phyloP scores from a whole-genome alignment of 2,888 invertebrate species.

The Nemotelus nigrinus region DNA sequence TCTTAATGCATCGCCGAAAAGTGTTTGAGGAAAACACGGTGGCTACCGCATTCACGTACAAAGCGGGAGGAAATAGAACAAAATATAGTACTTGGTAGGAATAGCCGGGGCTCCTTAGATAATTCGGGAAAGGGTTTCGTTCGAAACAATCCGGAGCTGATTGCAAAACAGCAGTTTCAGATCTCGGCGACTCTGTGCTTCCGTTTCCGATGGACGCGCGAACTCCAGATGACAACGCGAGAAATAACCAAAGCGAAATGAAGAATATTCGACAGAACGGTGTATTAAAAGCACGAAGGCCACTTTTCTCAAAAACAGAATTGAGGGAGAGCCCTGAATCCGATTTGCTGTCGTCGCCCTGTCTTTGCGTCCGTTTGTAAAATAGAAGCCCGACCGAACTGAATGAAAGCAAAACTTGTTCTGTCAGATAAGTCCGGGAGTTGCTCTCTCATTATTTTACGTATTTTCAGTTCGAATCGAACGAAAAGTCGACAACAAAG shows the following conservation, averaged over 20 bases:
- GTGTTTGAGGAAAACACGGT: too few species aligned
- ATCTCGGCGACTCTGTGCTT: conserved; percentile 1
- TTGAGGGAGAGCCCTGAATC: conserved; percentile 33
- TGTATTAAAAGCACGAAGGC: conserved; percentile 37
- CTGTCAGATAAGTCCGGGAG: conserved; percentile 39
- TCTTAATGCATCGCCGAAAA: too few species aligned
- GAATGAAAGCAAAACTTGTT: conserved; percentile 45
- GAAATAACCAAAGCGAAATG: conserved; percentile 22
- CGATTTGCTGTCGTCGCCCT: conserved; percentile 16
- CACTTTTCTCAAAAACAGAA: conserved; percentile 27
- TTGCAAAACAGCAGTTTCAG: background rate
- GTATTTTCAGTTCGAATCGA: conserved; percentile 31
- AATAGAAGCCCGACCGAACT: conserved; percentile 33
- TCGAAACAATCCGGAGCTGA: too few species aligned
- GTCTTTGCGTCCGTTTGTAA: conserved; percentile 26
- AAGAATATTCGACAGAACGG: conserved; percentile 14
- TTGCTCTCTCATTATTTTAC: conserved; percentile 23
- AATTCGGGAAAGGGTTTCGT: background rate
- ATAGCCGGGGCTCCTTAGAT: background rate
- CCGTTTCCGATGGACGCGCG: conserved; percentile 23
- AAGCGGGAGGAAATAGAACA: too few species aligned
- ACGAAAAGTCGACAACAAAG: conserved; percentile 26
- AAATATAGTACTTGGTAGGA: too few species aligned
- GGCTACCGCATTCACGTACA: too few species aligned
- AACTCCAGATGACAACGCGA: conserved; percentile 13